These are phyloP conservation scores for Drosophila prolongata DNA, from an alignment of 2,888 invertebrate species.

Conservation along the genomic window DNA sequence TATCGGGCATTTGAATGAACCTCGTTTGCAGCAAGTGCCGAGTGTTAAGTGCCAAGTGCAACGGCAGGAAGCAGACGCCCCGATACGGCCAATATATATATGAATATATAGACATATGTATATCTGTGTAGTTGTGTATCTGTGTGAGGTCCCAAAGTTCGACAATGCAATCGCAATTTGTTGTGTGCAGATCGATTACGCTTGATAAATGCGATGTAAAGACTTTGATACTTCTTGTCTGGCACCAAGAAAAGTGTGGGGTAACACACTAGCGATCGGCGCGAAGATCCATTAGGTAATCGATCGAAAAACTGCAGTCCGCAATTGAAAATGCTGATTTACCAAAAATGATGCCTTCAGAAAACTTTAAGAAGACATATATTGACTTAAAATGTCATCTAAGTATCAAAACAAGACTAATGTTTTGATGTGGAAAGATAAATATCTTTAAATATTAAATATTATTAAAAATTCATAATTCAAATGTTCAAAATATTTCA, in stretches of 20 bases:
- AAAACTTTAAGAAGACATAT: too few relatives aligned
- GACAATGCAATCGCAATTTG: conserved; percentile 8
- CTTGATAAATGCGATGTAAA: conserved; percentile 17
- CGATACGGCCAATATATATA: conserved; percentile 8
- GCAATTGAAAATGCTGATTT: not conserved
- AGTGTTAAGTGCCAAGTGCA: conserved; percentile 32
- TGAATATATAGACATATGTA: too few relatives aligned
- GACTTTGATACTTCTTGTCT: conserved; percentile 14
- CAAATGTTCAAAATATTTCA: too few relatives aligned
- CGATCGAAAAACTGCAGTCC: not conserved
- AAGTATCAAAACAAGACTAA: too few relatives aligned
- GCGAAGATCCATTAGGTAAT: conserved; percentile 11
- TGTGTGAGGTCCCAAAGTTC: conserved; percentile 12
- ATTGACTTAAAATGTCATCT: too few relatives aligned
- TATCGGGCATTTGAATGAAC: conserved; percentile 42
- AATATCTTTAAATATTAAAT: too few relatives aligned
- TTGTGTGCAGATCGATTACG: conserved; percentile 25
- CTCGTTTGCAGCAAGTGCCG: conserved; percentile 5
- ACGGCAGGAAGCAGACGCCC: conserved; percentile 21
- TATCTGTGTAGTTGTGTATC: not conserved
- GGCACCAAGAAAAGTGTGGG: not conserved
- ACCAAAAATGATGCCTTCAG: too few relatives aligned
- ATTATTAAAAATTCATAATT: too few relatives aligned
- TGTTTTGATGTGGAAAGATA: too few relatives aligned
- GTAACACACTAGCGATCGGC: not conserved